Percentiles rank a stretch among this genome's conserved stretches.
Evolutionary conservation across 1,140 invertebrate species (phyloP).

Genomic region (Delia radicum): DNA sequence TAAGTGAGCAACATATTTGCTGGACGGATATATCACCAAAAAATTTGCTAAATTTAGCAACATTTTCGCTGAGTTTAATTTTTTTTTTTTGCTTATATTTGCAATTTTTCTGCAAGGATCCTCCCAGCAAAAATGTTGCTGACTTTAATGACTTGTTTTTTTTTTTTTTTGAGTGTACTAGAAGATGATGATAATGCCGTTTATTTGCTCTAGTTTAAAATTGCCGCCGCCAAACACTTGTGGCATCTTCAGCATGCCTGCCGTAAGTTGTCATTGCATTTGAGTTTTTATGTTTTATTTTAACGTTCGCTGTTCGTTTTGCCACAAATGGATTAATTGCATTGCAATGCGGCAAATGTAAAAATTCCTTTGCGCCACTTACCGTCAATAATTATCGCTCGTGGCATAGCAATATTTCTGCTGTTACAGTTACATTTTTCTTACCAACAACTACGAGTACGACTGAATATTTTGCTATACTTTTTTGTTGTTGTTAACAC

Average conservation of each 20-base stretch:
- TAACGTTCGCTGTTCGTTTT: background rate
- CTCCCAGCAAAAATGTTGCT: too few relatives aligned
- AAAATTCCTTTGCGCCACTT: constrained; percentile 21
- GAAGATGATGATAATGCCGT: background rate
- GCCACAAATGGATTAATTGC: constrained; percentile 23
- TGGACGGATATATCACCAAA: too few relatives aligned
- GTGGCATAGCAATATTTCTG: constrained; percentile 20
- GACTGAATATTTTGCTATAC: background rate
- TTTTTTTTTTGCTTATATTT: too few relatives aligned
- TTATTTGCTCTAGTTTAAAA: background rate
- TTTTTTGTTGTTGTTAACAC: too few relatives aligned
- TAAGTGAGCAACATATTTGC: too few relatives aligned
- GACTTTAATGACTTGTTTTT: too few relatives aligned
- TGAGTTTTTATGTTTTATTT: background rate
- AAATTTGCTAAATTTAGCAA: too few relatives aligned
- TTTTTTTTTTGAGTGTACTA: too few relatives aligned
- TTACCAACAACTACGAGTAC: background rate
- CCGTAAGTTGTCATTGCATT: constrained; percentile 14
- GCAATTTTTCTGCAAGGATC: too few relatives aligned
- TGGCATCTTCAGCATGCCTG: constrained; percentile 10
- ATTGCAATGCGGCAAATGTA: constrained; percentile 14
- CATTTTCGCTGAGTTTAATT: too few relatives aligned
- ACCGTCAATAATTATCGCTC: constrained; percentile 23
- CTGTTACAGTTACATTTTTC: constrained; percentile 22
- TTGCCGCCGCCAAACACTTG: constrained; percentile 9